A percentile compares a stretch with the other conserved stretches of the same genome.
Evolutionary conservation across 2,113 vertebrate genomes (phyloP).

Genomic region (Triplophysa tibetana): DNA sequence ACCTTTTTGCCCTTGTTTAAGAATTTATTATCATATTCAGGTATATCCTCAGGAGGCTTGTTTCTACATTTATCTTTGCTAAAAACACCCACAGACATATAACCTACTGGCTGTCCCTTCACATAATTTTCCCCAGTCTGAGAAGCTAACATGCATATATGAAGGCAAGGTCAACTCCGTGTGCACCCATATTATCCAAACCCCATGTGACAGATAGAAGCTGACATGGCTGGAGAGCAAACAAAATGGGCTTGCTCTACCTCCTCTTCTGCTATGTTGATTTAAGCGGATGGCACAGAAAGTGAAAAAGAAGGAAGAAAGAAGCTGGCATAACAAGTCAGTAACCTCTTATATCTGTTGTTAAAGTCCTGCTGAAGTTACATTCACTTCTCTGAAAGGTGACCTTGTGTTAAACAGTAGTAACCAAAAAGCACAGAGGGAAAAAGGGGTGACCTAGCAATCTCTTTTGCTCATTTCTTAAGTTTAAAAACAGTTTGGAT

Average conservation of each 20-base stretch:
- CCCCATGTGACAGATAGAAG: conserved; percentile 53
- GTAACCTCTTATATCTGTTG: conserved; percentile 27
- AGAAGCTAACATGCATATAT: conserved; percentile 18
- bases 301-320: background rate
- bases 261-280: conserved; percentile 9
- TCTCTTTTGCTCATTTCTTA: background rate
- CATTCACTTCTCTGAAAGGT: conserved; percentile 21
- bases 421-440: background rate
- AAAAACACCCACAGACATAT: conserved; percentile 56
- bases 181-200: conserved; percentile 35
- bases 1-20: background rate
- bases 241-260: conserved; percentile 24
- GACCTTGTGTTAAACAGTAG: conserved; percentile 32
- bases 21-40: conserved; percentile 5
- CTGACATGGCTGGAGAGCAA: conserved; percentile 55
- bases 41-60: conserved; percentile 29
- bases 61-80: conserved; percentile 19
- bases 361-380: conserved; percentile 43
- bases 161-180: conserved; percentile 57
- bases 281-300: conserved; percentile 38
- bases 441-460: background rate
- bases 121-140: conserved; percentile 50
- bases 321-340: conserved; percentile 37
- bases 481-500: too few species aligned
- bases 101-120: conserved; percentile 61